Evolutionary conservation across 2,113 vertebrate species (phyloP).

Genomic region (Tragelaphus imberbis): DNA sequence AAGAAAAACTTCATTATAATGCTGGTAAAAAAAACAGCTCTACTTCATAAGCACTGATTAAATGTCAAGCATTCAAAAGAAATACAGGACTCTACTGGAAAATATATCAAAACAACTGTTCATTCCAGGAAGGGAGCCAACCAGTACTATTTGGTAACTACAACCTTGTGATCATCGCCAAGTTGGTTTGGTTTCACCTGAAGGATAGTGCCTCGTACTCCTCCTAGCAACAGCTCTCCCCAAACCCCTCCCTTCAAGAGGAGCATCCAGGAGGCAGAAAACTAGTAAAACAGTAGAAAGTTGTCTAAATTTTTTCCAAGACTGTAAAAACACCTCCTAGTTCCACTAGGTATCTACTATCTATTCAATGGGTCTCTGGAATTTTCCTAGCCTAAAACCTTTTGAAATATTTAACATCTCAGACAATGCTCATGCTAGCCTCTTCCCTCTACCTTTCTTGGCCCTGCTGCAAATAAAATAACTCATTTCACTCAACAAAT

Average conservation of each 20-base stretch:
- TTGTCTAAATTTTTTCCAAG: not conserved
- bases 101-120: not conserved
- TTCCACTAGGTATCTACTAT: not conserved
- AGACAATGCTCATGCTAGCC: not conserved
- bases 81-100: not conserved
- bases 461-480: not conserved
- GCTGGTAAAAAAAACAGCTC: not conserved
- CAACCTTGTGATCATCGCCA: not conserved
- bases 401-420: not conserved
- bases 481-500: not conserved
- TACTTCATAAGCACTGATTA: not conserved
- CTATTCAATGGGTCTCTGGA: not conserved
- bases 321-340: not conserved
- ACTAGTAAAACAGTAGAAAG: not conserved
- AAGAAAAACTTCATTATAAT: not conserved
- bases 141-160: not conserved
- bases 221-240: not conserved
- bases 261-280: not conserved
- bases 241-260: not conserved
- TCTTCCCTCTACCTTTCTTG: not conserved
- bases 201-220: not conserved
- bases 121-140: not conserved
- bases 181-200: not conserved
- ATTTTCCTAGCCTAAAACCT: constrained; percentile 13
- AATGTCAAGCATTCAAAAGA: not conserved